Conservation (phyloP, 2,113 vertebrate species). For the Muntiacus muntjak region DNA sequence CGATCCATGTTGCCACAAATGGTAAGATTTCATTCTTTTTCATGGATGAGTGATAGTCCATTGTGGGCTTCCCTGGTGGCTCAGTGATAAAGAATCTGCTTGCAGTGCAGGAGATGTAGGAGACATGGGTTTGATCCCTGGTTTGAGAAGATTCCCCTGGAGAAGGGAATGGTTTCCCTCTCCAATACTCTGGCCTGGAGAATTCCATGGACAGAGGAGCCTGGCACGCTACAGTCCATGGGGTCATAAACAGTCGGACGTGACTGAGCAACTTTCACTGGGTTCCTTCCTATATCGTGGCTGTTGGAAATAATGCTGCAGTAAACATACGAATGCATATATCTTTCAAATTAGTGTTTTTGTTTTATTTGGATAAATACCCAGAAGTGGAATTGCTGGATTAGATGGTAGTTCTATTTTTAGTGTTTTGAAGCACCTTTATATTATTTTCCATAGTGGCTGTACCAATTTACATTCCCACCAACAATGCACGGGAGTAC, state of each 20-base stretch:
- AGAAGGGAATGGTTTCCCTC: not conserved
- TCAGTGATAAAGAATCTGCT: not conserved
- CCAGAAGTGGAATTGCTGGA: not conserved
- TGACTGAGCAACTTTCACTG: not conserved
- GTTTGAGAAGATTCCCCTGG: not conserved
- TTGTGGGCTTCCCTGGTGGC: not conserved
- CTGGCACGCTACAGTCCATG: not conserved
- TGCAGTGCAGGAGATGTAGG: not conserved
- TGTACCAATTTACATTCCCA: not conserved
- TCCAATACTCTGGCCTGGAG: not conserved
- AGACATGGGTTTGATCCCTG: not conserved
- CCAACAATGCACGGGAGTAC: not conserved
- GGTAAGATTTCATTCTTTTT: not conserved
- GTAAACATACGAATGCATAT: not conserved
- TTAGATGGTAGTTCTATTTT: not conserved
- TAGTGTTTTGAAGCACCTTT: not conserved
- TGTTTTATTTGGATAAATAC: not conserved
- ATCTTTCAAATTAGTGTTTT: not conserved
- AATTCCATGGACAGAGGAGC: not conserved
- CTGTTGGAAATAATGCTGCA: not conserved
- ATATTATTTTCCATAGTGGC: not conserved
- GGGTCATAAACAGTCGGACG: not conserved
- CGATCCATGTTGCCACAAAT: not conserved
- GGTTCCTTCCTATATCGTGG: not conserved
- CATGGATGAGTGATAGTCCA: not conserved